phyloP scores from a whole-genome alignment of 2,113 vertebrate species.

The Dipodomys spectabilis region DNA sequence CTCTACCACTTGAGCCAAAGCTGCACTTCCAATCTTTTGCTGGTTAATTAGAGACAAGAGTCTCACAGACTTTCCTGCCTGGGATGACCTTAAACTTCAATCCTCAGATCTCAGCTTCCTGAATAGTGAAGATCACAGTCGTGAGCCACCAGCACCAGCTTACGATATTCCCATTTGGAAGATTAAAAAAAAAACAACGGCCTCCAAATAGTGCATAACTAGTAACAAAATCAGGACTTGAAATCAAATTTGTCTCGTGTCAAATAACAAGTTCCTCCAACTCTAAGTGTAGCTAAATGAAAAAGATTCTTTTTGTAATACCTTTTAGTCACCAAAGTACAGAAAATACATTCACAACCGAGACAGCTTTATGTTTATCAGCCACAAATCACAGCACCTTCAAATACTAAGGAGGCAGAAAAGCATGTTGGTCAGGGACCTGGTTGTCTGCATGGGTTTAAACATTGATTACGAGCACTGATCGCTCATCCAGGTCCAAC shows the following conservation, averaged over 20 bases:
- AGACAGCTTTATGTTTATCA: not conserved
- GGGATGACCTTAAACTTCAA: too few species aligned
- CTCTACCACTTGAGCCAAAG: too few species aligned
- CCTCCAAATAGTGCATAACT: not conserved
- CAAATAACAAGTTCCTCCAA: conserved; percentile 26
- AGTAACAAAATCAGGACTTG: conserved; percentile 1
- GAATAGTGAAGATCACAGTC: too few species aligned
- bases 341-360: not conserved
- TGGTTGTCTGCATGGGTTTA: not conserved
- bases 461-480: rapidly evolving
- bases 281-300: not conserved
- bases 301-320: not conserved
- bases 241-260: not conserved
- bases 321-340: not conserved
- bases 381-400: not conserved
- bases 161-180: not conserved
- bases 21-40: too few species aligned
- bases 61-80: too few species aligned
- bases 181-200: not conserved
- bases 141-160: too few species aligned
- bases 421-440: not conserved
- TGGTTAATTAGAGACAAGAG: too few species aligned
- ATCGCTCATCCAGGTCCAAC: not conserved
- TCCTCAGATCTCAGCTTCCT: too few species aligned
- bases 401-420: not conserved